A percentile compares a stretch with the other conserved stretches of the same genome.
phyloP scores from a whole-genome alignment of 2,888 invertebrate species.

The Smittia sp. region DNA sequence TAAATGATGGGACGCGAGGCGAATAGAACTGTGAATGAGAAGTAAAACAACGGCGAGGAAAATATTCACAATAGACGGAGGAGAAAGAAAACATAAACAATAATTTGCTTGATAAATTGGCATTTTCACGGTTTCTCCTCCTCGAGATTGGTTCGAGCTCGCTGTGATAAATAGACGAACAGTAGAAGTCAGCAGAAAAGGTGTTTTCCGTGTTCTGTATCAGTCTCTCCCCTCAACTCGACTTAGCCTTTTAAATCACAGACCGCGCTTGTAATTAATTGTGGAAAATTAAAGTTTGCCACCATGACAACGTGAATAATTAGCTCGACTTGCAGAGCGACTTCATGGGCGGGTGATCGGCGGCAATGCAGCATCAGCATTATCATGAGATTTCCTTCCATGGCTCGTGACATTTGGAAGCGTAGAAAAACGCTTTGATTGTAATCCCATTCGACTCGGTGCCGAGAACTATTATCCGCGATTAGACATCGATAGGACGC shows the following conservation, averaged over 20 bases:
- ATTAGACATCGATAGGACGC: slow-evolving; percentile 8
- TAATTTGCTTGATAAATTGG: slow-evolving; percentile 40
- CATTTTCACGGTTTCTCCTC: slow-evolving; percentile 35
- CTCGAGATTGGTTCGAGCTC: not conserved
- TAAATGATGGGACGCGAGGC: not conserved
- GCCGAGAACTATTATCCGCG: not conserved
- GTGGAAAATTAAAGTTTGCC: slow-evolving; percentile 2
- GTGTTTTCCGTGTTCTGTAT: not conserved
- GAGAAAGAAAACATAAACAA: slow-evolving; percentile 33
- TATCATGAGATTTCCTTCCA: not conserved
- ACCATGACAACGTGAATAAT: not conserved
- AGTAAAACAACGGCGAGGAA: not conserved
- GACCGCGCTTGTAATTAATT: not conserved
- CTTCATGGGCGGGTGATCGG: slow-evolving; percentile 29
- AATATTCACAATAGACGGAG: not conserved
- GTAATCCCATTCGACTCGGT: not conserved
- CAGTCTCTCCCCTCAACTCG: not conserved
- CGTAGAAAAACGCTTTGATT: not conserved
- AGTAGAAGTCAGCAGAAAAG: not conserved
- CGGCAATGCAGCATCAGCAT: not conserved
- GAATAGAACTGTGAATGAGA: not conserved
- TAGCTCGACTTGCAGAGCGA: not conserved
- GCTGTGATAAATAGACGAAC: slow-evolving; percentile 12
- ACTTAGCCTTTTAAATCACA: too few relatives aligned
- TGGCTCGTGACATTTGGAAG: not conserved